phyloP scores from a whole-genome alignment of 2,888 invertebrate species.

The Lordiphosa andalusiaca region DNA sequence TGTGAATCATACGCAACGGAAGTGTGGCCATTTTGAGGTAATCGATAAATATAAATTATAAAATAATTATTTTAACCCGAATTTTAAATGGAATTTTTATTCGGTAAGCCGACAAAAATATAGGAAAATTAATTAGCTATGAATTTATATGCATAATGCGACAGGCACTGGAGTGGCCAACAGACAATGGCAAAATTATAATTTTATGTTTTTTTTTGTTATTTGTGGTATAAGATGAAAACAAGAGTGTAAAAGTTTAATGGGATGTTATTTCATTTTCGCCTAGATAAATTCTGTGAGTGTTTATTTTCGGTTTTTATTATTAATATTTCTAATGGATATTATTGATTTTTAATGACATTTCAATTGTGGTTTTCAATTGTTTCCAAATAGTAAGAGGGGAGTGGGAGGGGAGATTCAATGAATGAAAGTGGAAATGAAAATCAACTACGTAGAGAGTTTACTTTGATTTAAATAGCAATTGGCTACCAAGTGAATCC shows the following conservation, averaged over 20 bases:
- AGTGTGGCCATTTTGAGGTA: too few species aligned
- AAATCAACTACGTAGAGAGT: too few species aligned
- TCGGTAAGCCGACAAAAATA: conserved; percentile 23
- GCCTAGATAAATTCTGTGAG: conserved; percentile 1
- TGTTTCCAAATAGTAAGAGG: background rate
- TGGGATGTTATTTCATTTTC: background rate
- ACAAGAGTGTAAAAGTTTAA: conserved; percentile 16
- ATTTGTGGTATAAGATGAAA: conserved; percentile 1
- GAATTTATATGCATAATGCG: conserved; percentile 28
- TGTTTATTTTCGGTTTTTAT: background rate
- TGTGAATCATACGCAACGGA: too few species aligned
- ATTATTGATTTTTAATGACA: conserved; percentile 20
- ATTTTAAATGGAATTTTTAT: conserved; percentile 29
- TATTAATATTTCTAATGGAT: conserved; percentile 10
- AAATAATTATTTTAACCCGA: conserved; percentile 7
- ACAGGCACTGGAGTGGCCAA: conserved; percentile 11
- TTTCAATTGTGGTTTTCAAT: conserved; percentile 4
- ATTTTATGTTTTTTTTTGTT: conserved; percentile 4
- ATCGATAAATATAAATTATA: conserved; percentile 6
- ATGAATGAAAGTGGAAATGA: background rate
- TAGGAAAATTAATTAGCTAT: conserved; percentile 40
- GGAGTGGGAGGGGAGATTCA: background rate
- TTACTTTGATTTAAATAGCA: too few species aligned
- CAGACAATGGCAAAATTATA: conserved; percentile 14
- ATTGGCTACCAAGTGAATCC: too few species aligned